Evolutionary conservation across 2,113 vertebrate genomes (phyloP).

Genomic region (Catagonus wagneri): DNA sequence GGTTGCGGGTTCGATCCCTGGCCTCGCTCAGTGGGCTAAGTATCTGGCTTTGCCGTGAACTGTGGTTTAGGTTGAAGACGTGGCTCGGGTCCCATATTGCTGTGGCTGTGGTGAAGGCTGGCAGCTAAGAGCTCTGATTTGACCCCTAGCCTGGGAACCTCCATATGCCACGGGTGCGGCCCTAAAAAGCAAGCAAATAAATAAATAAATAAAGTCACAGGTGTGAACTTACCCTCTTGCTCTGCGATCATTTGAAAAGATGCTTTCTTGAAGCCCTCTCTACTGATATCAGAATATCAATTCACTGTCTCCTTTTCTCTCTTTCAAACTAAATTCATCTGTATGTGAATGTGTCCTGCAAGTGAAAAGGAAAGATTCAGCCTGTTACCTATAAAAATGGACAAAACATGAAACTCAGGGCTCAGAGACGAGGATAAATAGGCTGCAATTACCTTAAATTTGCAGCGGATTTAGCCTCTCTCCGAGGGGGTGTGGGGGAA

Average conservation of each 20-base stretch:
- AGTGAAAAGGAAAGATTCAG: constrained; percentile 67
- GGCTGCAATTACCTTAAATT: constrained; percentile 87
- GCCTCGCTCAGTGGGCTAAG: too few species aligned
- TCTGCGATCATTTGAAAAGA: constrained; percentile 84
- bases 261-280: constrained; percentile 84
- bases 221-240: constrained; percentile 80
- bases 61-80: too few species aligned
- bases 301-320: constrained; percentile 90
- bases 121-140: too few species aligned
- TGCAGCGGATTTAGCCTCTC: constrained; percentile 86
- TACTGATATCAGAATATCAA: constrained; percentile 88
- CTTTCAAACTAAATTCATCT: constrained; percentile 90
- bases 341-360: constrained; percentile 84
- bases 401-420: constrained; percentile 38
- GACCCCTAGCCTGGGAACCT: too few species aligned
- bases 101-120: too few species aligned
- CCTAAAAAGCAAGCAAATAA: too few species aligned
- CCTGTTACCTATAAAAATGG: constrained; percentile 64
- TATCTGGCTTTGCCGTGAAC: too few species aligned
- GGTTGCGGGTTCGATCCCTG: too few species aligned
- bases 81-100: too few species aligned
- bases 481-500: constrained; percentile 78
- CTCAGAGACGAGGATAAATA: constrained; percentile 60
- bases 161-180: too few species aligned
- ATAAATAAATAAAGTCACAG: constrained; percentile 61